phyloP scores from a whole-genome alignment of 2,888 invertebrate species.

The Latrodectus elegans region DNA sequence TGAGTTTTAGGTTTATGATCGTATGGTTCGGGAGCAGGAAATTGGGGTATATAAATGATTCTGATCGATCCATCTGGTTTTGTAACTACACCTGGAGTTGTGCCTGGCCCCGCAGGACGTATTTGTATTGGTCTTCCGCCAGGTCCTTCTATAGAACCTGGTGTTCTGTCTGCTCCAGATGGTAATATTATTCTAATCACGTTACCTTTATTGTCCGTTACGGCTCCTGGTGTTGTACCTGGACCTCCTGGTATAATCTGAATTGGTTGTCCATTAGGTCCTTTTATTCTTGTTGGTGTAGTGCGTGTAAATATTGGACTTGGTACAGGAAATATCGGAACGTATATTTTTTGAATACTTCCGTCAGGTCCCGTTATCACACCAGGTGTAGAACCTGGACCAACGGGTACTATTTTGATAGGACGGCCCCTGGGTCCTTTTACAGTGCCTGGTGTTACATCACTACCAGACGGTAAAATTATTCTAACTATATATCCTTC shows the following conservation, averaged over 20 bases:
- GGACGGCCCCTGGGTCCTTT: background rate
- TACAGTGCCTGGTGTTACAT: background rate
- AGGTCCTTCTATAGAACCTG: background rate
- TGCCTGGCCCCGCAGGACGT: background rate
- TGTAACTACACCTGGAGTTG: background rate
- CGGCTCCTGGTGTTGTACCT: background rate
- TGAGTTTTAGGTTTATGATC: too few species aligned
- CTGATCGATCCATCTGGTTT: background rate
- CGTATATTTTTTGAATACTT: background rate
- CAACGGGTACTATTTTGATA: background rate
- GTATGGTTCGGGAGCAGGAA: too few species aligned
- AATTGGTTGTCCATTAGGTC: background rate
- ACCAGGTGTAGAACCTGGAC: background rate
- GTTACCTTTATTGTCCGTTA: background rate
- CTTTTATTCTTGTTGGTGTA: background rate
- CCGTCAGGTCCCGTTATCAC: background rate
- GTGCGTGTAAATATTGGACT: background rate
- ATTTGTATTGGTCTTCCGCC: conserved; percentile 5
- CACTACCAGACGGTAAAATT: background rate
- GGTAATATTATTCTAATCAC: background rate
- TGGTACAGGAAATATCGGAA: background rate
- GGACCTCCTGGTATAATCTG: background rate
- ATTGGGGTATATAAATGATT: background rate
- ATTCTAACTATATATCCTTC: background rate
- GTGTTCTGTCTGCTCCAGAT: background rate